phyloP scores from a whole-genome alignment of 37 sponge, comb jelly and placozoan genomes.

The Ephydatia muelleri region DNA sequence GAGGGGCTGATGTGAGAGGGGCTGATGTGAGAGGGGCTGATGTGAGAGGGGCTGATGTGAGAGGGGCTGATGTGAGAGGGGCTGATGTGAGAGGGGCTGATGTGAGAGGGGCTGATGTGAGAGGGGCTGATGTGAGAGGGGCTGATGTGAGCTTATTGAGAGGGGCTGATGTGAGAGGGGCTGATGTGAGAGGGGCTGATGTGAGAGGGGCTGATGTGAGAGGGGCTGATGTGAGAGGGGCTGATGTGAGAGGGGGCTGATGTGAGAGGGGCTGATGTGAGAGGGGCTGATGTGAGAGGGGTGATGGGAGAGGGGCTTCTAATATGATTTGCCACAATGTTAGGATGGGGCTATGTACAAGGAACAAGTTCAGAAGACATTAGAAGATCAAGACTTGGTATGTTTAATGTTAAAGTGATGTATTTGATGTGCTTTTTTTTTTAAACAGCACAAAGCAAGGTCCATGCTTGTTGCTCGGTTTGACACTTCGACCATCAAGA shows the following conservation, averaged over 20 bases:
- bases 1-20: background rate
- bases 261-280: background rate
- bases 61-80: background rate
- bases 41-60: background rate
- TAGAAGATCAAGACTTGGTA: conserved; percentile 10
- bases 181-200: background rate
- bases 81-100: background rate
- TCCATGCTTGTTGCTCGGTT: conserved; percentile 11
- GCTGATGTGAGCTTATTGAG: background rate
- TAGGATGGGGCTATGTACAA: background rate
- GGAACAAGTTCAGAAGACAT: background rate
- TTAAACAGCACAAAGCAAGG: background rate
- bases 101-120: background rate
- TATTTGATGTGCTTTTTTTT: background rate
- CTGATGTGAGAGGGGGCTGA: too few relatives aligned
- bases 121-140: background rate
- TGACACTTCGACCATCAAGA: conserved; percentile 22
- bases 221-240: background rate
- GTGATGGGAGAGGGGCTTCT: background rate
- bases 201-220: background rate
- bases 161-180: background rate
- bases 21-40: background rate
- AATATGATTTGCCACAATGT: background rate
- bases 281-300: background rate
- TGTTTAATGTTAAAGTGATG: background rate